Evolutionary conservation across 2,888 invertebrate genomes (phyloP).

Genomic region (Sarcophaga rosellei): DNA sequence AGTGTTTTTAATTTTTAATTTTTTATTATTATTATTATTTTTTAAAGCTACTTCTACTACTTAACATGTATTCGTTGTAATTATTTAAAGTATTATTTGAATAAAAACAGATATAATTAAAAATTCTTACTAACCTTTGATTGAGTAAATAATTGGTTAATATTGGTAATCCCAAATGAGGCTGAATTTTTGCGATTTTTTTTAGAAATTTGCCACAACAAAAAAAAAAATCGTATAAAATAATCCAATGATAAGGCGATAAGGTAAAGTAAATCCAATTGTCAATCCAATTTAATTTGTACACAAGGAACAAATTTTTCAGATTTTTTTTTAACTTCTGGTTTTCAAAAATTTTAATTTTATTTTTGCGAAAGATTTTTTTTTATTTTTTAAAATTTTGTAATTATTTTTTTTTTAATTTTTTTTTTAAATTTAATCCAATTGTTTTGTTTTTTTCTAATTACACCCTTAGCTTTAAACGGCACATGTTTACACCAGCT

Average conservation of each 20-base stretch:
- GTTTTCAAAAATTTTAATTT: background rate
- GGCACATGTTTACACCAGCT: constrained; percentile 58
- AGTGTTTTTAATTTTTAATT: no score
- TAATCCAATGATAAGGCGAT: no score
- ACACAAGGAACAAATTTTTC: background rate
- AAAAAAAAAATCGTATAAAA: background rate
- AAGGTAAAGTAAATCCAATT: no score
- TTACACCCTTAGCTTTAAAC: constrained; percentile 65
- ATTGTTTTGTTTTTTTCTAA: background rate
- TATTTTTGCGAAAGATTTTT: constrained; percentile 16
- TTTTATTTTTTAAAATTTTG: background rate
- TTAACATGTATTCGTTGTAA: no score
- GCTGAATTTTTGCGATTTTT: constrained; percentile 52
- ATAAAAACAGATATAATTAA: no score
- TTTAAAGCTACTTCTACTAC: no score
- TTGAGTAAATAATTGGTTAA: constrained; percentile 45
- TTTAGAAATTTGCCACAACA: background rate
- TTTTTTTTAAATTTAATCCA: background rate
- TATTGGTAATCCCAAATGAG: constrained; percentile 57
- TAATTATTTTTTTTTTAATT: background rate
- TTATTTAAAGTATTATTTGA: no score
- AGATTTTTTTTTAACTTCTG: constrained; percentile 1
- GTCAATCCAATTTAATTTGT: no score
- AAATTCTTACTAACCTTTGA: constrained; percentile 50
- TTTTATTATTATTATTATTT: no score